Percentiles rank a stretch among this genome's conserved stretches.
phyloP scores from a whole-genome alignment of 2,113 vertebrate species.

The Penelope pileata region DNA sequence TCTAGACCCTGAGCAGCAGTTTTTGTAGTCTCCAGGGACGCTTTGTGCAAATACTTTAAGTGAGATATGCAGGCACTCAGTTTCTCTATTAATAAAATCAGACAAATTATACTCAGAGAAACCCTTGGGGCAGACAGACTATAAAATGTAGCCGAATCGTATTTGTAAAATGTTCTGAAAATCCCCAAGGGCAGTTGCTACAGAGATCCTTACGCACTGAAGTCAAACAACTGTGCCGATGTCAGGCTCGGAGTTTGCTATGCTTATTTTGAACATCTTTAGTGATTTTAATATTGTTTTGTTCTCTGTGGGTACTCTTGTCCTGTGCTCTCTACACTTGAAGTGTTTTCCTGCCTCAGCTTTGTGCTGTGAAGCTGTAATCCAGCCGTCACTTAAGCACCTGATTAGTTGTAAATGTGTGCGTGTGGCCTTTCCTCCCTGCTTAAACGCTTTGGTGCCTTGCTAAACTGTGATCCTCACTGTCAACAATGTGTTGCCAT shows the following conservation, averaged over 20 bases:
- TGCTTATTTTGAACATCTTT: neutral
- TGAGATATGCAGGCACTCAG: neutral
- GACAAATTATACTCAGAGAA: neutral
- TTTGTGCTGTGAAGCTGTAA: neutral
- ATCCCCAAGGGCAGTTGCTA: neutral
- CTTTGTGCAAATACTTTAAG: neutral
- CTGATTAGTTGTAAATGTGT: neutral
- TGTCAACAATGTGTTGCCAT: neutral
- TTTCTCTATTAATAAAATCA: neutral
- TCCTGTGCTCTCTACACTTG: neutral
- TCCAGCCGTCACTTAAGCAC: neutral
- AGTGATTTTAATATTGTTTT: neutral
- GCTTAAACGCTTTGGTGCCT: neutral
- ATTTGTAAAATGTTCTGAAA: neutral
- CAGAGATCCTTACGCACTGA: neutral
- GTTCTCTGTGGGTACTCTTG: neutral
- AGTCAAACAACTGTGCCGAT: neutral
- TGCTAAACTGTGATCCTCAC: neutral
- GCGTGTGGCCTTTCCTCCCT: neutral
- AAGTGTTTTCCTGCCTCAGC: neutral
- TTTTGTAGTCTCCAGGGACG: neutral
- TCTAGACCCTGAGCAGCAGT: neutral
- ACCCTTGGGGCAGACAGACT: neutral
- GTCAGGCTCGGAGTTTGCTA: neutral
- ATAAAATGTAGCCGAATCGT: neutral